Evolutionary conservation across 64 coral and sea anemone genomes (phyloP), one percentile per base, ranked within the genome.

Genomic region (Stichodactyla mertensii): DNA sequence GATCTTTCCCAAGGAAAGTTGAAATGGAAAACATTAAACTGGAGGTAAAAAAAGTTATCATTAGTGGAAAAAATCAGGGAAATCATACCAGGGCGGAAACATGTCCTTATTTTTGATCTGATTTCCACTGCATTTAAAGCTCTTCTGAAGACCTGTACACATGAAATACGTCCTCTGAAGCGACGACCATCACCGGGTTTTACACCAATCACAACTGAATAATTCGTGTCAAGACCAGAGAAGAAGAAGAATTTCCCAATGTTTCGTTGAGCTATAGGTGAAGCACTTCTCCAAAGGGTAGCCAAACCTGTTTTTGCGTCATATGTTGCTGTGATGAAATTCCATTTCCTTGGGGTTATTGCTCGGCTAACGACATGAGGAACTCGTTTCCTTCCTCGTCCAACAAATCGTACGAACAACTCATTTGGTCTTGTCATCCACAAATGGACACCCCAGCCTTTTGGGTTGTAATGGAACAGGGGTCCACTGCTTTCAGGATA

Each of bases 401-500:
- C 90, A 36, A 97, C 92, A 12, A 97, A 90, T 8, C 88, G 91
- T 55, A 89, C 91, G 27, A 87, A 93, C 11, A 97, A 71, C n/a
- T 92, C 89, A n/a, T 89, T 84, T 10, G 88, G 52, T 31, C 80
- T 70, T 4, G 85, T 97, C 53, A 97, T 71, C 94, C 91, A 97
- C 13, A 97, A 52, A 77, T 93, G 91, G 5, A 97, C 79, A n/a
- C 91, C 94, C 87, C 79, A 97, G 53, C 80, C 87, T 24, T 79
- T 64, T 1, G 93, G 87, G 14, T 93, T 90, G 77, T 84, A 97
- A 57, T 97, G 91, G 23, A 97, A 84, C 24, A 97, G 84, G 16
- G 94, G 94, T 36, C 94, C 94, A 27, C 87, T 71, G 15, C 88
- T 90, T 67, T 97, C 91, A 27, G 94, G 94, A 67, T 93, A 97